Evolutionary conservation across 2,888 invertebrate species (phyloP).

Genomic region (Punctoribates punctum): DNA sequence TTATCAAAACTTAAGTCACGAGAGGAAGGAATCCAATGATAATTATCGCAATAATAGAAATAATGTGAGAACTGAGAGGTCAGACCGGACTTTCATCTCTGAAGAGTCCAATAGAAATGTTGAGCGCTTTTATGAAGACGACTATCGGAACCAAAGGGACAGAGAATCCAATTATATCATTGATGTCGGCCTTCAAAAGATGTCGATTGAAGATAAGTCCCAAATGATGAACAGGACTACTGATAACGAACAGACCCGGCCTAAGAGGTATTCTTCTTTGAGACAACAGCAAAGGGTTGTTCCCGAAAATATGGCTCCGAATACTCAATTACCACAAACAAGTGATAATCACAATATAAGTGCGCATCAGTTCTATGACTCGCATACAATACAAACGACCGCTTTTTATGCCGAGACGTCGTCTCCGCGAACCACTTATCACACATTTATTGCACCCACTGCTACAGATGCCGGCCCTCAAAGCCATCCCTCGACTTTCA

Average conservation of each 20-base stretch:
- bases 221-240: neutral
- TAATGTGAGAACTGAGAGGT: neutral
- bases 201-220: conserved; percentile 33
- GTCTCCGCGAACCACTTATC: conserved; percentile 23
- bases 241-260: conserved; percentile 52
- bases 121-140: conserved; percentile 10
- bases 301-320: neutral
- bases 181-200: conserved; percentile 17
- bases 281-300: conserved; percentile 55
- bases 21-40: conserved; percentile 19
- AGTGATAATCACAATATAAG: conserved; percentile 12
- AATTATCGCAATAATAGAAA: conserved; percentile 31
- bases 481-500: conserved; percentile 24
- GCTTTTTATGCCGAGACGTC: conserved; percentile 31
- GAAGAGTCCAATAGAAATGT: conserved; percentile 19
- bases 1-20: conserved; percentile 7
- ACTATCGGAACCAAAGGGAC: neutral
- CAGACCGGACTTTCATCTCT: neutral
- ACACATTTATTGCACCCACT: conserved; percentile 19
- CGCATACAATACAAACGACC: conserved; percentile 31
- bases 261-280: conserved; percentile 67
- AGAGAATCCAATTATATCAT: conserved; percentile 16
- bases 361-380: conserved; percentile 40
- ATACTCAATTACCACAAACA: conserved; percentile 22
- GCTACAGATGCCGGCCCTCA: conserved; percentile 13